Base-by-base conservation (phyloP, 2,888 invertebrate species). In the Torymus aiolomorphi region DNA sequence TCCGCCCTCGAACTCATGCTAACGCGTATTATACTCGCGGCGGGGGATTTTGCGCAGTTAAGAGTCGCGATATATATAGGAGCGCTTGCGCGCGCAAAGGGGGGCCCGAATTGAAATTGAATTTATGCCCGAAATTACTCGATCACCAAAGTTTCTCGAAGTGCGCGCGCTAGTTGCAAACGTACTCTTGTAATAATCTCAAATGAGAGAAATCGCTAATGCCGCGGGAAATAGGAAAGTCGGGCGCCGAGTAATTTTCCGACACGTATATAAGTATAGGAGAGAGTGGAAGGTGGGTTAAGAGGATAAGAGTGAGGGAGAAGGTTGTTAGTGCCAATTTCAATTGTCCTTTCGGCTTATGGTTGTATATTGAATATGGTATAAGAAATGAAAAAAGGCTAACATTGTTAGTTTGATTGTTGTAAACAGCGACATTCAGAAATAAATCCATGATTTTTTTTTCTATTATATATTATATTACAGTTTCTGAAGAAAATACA, bases 111-210 rank as follows among this genome's bases (percentile, higher is more conserved):
- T 80, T 73, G 69, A 70, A 80, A 80, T 80, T 77, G 74, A 80
- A 80, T 77, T 80, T 80, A 74, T 82, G 69, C 77, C 65, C 62
- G 75, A 80, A 80, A 80, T 80, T 75, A 75, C 78, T 80, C 65
- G 77, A 80, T 80, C 80, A 71, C 62, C 75, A 77, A 73, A 80
- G 78, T 79, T 76, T 80, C 74, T 52, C 71, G 5, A 61, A 71
- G 76, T 77, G 76, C 66, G 71, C 70, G 54, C 65, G n/a, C 16
- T 11, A 31, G 5, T 31, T 8, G 3, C 31, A 8, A 31, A 31
- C 61, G 2, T 49, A 20, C 63, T 65, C 70, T 62, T 65, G 59
- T 74, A 73, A 80, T 80, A 80, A 80, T 80, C 80, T 62, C 74
- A 70, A 80, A 77, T 74, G 76, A 80, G 80, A 77, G 74, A 74